A percentile compares a stretch with the other conserved stretches of the same genome.
phyloP scores from a whole-genome alignment of 2,113 vertebrate species.

The Psettodes erumei region DNA sequence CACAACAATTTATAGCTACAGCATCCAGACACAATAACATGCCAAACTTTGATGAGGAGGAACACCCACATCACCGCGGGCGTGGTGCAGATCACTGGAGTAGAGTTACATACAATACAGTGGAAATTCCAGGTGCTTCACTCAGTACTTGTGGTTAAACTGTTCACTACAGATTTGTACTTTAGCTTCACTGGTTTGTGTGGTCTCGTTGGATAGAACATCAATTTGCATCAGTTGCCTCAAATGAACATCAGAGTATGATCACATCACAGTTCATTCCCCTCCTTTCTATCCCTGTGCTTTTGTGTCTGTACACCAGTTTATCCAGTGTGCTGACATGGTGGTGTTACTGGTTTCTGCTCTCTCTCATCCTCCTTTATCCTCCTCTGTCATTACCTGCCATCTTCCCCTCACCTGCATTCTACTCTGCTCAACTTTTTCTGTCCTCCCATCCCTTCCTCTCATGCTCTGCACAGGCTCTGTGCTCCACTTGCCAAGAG shows the following conservation, averaged over 20 bases:
- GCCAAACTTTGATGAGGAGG: slow-evolving; percentile 28
- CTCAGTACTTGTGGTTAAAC: background rate
- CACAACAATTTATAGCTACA: slow-evolving; percentile 48
- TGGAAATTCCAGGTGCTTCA: slow-evolving; percentile 6
- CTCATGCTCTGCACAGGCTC: slow-evolving; percentile 2
- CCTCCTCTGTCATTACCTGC: slow-evolving; percentile 7
- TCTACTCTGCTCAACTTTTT: slow-evolving; percentile 27
- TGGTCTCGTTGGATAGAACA: background rate
- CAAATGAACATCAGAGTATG: slow-evolving; percentile 2
- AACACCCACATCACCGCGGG: slow-evolving; percentile 8
- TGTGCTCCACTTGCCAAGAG: slow-evolving; percentile 42
- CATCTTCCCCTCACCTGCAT: slow-evolving; percentile 7
- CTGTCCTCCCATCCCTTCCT: slow-evolving; percentile 2
- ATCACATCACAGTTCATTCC: background rate
- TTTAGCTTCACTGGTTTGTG: background rate
- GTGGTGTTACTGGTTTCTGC: slow-evolving; percentile 1
- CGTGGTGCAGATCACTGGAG: background rate
- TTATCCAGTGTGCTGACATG: background rate
- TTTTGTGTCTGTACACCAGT: background rate
- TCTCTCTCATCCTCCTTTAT: background rate
- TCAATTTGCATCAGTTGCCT: background rate
- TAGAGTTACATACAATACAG: slow-evolving; percentile 16
- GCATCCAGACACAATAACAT: slow-evolving; percentile 20
- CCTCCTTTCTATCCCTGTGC: slow-evolving; percentile 7
- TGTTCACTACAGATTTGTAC: background rate